A percentile compares a stretch with the other conserved stretches of the same genome.
Evolutionary conservation across 2,113 vertebrate genomes (phyloP).

Genomic region (Connochaetes taurinus): DNA sequence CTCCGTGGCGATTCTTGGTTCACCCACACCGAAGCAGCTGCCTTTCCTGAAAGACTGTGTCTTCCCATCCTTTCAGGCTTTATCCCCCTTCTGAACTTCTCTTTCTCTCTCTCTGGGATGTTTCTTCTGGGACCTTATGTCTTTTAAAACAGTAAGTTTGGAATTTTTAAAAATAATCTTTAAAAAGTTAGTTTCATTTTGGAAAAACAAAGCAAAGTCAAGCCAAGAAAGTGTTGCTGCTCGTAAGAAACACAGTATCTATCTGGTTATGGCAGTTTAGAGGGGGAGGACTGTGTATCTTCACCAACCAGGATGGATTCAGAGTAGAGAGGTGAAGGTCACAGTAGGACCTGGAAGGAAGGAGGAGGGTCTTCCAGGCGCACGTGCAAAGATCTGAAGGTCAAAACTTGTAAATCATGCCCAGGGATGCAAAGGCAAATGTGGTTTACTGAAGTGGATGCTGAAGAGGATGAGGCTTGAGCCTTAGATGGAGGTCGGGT

Average conservation of each 20-base stretch:
- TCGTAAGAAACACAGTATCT: not conserved
- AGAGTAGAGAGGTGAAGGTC: not conserved
- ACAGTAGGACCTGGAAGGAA: not conserved
- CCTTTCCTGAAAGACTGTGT: not conserved
- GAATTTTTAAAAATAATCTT: not conserved
- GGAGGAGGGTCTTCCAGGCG: not conserved
- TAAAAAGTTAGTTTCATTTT: not conserved
- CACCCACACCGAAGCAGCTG: not conserved
- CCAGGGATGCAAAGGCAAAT: not conserved
- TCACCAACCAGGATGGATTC: not conserved
- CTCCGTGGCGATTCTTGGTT: accelerated
- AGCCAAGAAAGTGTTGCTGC: not conserved
- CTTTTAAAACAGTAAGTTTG: not conserved
- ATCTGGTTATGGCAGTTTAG: not conserved
- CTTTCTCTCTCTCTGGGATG: not conserved
- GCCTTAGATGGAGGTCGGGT: not conserved
- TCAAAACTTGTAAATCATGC: not conserved
- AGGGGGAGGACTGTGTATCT: not conserved
- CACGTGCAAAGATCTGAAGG: not conserved
- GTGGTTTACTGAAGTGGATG: not conserved
- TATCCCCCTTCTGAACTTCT: not conserved
- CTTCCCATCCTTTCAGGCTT: not conserved
- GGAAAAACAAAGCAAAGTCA: not conserved
- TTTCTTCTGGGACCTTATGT: not conserved
- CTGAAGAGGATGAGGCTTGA: not conserved